Evolutionary conservation across 1,140 invertebrate species (phyloP).

Genomic region (Homalodisca vitripennis): DNA sequence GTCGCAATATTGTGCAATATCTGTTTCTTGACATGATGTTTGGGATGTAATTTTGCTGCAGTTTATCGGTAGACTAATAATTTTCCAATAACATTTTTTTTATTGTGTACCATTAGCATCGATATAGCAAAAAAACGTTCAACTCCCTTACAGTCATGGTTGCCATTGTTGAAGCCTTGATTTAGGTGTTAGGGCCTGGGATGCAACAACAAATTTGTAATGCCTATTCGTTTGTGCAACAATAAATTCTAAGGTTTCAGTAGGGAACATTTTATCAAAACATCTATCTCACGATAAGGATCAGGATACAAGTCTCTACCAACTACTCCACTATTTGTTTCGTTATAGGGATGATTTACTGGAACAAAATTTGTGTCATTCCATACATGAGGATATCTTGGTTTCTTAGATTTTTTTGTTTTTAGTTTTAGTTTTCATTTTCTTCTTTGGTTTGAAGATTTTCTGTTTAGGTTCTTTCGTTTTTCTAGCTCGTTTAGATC

Average conservation of each 20-base stretch:
- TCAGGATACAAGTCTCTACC: too few species aligned
- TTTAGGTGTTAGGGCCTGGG: too few species aligned
- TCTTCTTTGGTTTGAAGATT: not conserved
- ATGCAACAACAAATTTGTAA: too few species aligned
- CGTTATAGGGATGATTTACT: not conserved
- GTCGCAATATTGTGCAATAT: too few species aligned
- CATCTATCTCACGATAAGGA: conserved; percentile 9
- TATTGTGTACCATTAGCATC: not conserved
- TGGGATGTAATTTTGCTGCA: not conserved
- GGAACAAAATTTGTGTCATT: not conserved
- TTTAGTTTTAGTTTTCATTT: not conserved
- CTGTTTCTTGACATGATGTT: not conserved
- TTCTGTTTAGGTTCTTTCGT: too few species aligned
- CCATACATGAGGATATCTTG: conserved; percentile 12
- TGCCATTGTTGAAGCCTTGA: too few species aligned
- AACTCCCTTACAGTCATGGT: not conserved
- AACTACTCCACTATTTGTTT: too few species aligned
- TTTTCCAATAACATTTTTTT: not conserved
- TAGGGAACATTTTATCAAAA: too few species aligned
- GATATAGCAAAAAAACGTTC: not conserved
- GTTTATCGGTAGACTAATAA: too few species aligned
- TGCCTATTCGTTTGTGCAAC: too few species aligned
- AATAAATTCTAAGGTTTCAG: too few species aligned
- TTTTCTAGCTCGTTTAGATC: not conserved
- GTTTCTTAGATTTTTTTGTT: not conserved